Evolutionary conservation across 2,888 invertebrate genomes (phyloP).

Genomic region (Acleris sparsana): DNA sequence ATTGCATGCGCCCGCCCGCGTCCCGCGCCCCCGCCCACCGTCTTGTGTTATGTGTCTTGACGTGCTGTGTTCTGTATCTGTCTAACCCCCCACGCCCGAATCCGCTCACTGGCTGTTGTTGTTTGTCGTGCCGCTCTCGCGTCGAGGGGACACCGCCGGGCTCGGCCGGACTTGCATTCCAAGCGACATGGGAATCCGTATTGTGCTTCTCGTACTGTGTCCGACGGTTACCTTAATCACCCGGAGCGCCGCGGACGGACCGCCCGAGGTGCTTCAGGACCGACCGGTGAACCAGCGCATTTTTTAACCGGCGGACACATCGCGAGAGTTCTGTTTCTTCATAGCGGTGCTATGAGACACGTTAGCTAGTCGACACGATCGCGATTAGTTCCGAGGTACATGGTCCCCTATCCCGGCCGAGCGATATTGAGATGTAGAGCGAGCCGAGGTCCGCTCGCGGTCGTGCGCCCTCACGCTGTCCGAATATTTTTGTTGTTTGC

Average conservation of each 20-base stretch:
- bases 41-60: conserved; percentile 82
- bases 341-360: conserved; percentile 62
- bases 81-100: conserved; percentile 66
- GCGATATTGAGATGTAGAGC: conserved; percentile 85
- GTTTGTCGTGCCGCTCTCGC: conserved; percentile 60
- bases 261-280: conserved; percentile 44
- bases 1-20: conserved; percentile 71
- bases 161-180: conserved; percentile 80
- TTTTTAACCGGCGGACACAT: conserved; percentile 54
- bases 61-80: conserved; percentile 78
- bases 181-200: conserved; percentile 82
- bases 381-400: conserved; percentile 84
- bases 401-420: conserved; percentile 81
- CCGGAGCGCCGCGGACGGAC: conserved; percentile 44
- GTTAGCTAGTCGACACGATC: conserved; percentile 67
- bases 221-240: conserved; percentile 44
- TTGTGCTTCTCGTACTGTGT: conserved; percentile 64
- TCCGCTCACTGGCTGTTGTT: conserved; percentile 68
- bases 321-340: conserved; percentile 58
- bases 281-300: conserved; percentile 41
- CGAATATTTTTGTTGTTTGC: conserved; percentile 77
- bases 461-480: conserved; percentile 63
- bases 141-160: conserved; percentile 65
- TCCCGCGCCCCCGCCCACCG: conserved; percentile 63
- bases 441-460: conserved; percentile 75